phyloP scores from a whole-genome alignment of 1,140 invertebrate genomes.

The Dinoponera quadriceps region DNA sequence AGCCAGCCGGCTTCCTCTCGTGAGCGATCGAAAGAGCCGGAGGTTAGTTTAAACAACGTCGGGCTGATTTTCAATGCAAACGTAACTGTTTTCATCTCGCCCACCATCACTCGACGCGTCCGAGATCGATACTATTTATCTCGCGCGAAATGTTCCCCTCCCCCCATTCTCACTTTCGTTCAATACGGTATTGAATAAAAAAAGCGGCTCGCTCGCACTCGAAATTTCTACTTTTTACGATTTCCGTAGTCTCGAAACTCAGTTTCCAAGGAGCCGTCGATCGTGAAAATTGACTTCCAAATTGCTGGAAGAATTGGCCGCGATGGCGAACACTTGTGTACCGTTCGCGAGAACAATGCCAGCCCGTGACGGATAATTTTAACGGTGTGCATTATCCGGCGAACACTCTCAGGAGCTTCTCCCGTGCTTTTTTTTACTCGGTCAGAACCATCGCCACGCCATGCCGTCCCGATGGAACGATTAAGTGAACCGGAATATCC shows the following conservation, averaged over 20 bases:
- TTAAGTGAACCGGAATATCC: slow-evolving; percentile 80
- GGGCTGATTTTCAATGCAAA: too few species aligned
- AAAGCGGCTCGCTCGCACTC: too few species aligned
- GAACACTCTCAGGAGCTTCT: slow-evolving; percentile 1
- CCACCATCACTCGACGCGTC: too few species aligned
- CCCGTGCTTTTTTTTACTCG: slow-evolving; percentile 51
- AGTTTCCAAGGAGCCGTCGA: not conserved
- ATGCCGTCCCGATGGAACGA: slow-evolving; percentile 70
- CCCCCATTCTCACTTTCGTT: not conserved
- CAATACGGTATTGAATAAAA: too few species aligned
- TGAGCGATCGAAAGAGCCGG: too few species aligned
- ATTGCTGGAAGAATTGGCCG: not conserved
- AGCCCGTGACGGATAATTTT: slow-evolving; percentile 6
- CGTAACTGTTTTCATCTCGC: too few species aligned
- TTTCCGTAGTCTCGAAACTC: not conserved
- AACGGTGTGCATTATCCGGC: too few species aligned
- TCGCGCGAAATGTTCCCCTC: too few species aligned
- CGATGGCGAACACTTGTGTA: not conserved
- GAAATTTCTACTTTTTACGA: too few species aligned
- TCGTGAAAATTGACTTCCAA: slow-evolving; percentile 5
- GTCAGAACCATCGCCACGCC: not conserved
- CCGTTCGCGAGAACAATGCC: not conserved
- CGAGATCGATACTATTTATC: too few species aligned
- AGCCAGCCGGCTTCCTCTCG: too few species aligned
- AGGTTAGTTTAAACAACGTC: too few species aligned